Base-by-base conservation (phyloP, 2,888 invertebrate species). In the Eupithecia dodoneata region DNA sequence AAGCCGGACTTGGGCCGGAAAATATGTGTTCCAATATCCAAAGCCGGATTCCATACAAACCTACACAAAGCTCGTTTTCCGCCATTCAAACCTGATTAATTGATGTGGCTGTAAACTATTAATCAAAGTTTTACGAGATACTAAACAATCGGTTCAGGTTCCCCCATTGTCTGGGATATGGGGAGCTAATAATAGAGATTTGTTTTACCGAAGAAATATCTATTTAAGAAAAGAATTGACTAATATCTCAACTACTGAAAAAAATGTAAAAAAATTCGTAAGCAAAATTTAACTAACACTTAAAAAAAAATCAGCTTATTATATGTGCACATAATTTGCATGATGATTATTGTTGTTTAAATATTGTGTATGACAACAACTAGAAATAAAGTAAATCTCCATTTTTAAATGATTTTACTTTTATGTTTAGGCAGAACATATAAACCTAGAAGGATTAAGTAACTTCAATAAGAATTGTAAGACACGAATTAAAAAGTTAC, bases 71-170 rank as follows among this genome's bases (percentile, higher is more conserved):
- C 71, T 84, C 81, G 82, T 81, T 81, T 72, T 76, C 76, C 82
- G 83, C 86, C 87, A 88, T 91, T 89, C 89, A 86, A 86, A 71
- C 83, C 83, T 87, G 86, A 85, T 91, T 92, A 93, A 93, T 93
- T 92, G 93, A 93, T 91, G 93, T 86, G 89, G 91, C 89, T 85
- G 88, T 92, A 92, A 92, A 91, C 92, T 89, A 93, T 94, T 93
- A 93, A 94, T 94, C 94, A 94, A 89, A 89, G 90, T 91, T 94
- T 94, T 90, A 94, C 93, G 91, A 88, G 85, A 86, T 84, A 87
- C 89, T 89, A 90, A 92, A 93, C 93, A 93, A 90, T 90, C 87
- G 90, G 87, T 89, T 85, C 87, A 87, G 88, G 90, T 90, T 87
- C 89, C 89, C 89, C 87, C 87, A 93, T 93, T 92, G 91, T 93